Evolutionary conservation across 2,113 vertebrate genomes (phyloP).

Genomic region (Cyanoramphus novaezelandiae): DNA sequence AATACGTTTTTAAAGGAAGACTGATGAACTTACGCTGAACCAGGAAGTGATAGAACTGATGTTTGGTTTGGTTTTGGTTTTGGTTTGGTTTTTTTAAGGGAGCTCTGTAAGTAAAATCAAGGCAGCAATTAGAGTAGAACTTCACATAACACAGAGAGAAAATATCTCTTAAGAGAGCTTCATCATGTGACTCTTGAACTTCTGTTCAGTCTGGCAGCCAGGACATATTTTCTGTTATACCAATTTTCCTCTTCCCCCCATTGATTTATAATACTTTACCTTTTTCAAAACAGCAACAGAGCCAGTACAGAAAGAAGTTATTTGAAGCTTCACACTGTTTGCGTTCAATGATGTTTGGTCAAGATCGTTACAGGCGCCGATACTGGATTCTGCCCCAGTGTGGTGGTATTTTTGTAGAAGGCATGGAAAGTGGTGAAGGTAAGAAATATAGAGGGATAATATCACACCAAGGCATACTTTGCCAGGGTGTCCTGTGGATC

Average conservation of each 20-base stretch:
- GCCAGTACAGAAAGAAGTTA: slow-evolving; percentile 89
- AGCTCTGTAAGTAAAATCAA: not conserved
- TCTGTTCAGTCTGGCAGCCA: not conserved
- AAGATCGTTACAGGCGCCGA: slow-evolving; percentile 90
- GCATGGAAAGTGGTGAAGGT: slow-evolving; percentile 91
- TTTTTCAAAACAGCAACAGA: slow-evolving; percentile 85
- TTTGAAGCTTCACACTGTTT: slow-evolving; percentile 89
- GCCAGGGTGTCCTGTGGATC: not conserved
- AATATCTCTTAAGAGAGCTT: not conserved
- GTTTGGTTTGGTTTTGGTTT: not conserved
- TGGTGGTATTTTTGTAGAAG: slow-evolving; percentile 92
- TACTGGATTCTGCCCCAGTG: slow-evolving; percentile 95
- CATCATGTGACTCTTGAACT: not conserved
- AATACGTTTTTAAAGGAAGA: not conserved
- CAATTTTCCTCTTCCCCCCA: fast-evolving
- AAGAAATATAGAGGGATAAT: not conserved
- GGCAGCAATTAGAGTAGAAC: not conserved
- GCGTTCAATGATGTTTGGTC: slow-evolving; percentile 91
- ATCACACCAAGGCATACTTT: not conserved
- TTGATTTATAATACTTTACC: not conserved
- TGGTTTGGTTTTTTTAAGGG: not conserved
- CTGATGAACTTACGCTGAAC: not conserved
- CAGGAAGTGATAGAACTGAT: not conserved
- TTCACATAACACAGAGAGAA: not conserved
- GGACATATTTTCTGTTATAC: not conserved